A percentile compares a stretch with the other conserved stretches of the same genome.
Conservation (phyloP, 37 sponge, comb jelly and placozoan species). For the Chondrilla cf. caribensis region DNA sequence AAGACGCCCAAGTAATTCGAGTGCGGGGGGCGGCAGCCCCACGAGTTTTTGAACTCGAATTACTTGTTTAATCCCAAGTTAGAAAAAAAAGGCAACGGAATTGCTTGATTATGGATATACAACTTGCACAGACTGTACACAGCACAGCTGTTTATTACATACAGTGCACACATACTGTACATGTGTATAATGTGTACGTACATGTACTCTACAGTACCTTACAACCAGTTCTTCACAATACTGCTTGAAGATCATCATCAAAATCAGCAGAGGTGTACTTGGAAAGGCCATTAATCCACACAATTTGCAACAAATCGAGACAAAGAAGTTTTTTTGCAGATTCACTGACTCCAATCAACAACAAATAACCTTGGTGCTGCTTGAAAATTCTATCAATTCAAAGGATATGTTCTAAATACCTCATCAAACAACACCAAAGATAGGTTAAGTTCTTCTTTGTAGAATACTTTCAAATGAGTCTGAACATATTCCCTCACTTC, state of each 20-base stretch:
- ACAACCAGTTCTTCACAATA: slow-evolving; percentile 86
- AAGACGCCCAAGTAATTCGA: too few relatives aligned
- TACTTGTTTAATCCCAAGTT: slow-evolving; percentile 72
- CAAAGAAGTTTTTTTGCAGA: slow-evolving; percentile 98
- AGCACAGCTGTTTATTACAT: too few relatives aligned
- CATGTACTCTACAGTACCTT: slow-evolving; percentile 24
- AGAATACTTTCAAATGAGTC: slow-evolving; percentile 93
- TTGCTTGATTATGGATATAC: neutral
- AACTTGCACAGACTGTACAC: neutral
- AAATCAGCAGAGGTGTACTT: slow-evolving; percentile 92
- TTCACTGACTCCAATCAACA: slow-evolving; percentile 96
- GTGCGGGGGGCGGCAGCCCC: too few relatives aligned
- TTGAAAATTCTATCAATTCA: slow-evolving; percentile 97
- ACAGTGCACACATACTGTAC: too few relatives aligned
- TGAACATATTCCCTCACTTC: slow-evolving; percentile 94
- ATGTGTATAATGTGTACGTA: too few relatives aligned
- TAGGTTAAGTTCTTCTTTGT: slow-evolving; percentile 96
- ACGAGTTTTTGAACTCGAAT: too few relatives aligned
- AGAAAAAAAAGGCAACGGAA: neutral
- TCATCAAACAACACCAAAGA: slow-evolving; percentile 95
- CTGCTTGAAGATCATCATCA: slow-evolving; percentile 92
- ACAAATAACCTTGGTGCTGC: slow-evolving; percentile 91
- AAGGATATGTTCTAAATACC: slow-evolving; percentile 94
- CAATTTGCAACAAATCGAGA: slow-evolving; percentile 96
- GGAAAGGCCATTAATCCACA: slow-evolving; percentile 97